These are phyloP conservation scores for Scaptomyza flava DNA, from an alignment of 2,888 invertebrate genomes.

Conservation along the genomic window DNA sequence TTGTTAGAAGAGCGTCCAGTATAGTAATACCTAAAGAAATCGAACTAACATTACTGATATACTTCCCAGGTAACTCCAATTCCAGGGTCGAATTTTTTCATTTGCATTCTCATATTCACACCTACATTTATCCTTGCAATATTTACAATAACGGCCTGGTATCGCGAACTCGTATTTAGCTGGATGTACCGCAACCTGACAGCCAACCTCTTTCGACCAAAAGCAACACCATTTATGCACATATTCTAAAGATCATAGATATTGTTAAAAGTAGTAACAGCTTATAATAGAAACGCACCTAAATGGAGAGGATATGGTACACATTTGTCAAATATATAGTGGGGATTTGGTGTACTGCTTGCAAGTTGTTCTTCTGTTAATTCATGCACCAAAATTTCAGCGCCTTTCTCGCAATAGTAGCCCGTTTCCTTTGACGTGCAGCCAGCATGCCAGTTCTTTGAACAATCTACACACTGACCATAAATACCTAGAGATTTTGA, in stretches of 20 bases:
- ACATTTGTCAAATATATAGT: constrained; percentile 7
- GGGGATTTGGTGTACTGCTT: constrained; percentile 2
- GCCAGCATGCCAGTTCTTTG: background rate
- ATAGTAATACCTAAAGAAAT: background rate
- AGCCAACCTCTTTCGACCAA: constrained; percentile 39
- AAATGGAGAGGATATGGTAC: constrained; percentile 24
- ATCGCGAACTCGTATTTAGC: background rate
- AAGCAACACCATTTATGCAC: constrained; percentile 40
- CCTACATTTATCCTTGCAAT: constrained; percentile 17
- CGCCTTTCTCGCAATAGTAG: constrained; percentile 20
- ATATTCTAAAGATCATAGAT: background rate
- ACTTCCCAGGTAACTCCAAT: background rate
- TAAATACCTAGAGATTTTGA: constrained; percentile 3
- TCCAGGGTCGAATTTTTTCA: background rate
- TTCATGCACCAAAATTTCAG: background rate
- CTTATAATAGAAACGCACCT: constrained; percentile 12
- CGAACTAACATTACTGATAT: background rate
- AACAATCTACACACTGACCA: constrained; percentile 36
- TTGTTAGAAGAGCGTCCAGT: too few species aligned
- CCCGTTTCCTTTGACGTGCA: constrained; percentile 18
- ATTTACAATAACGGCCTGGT: constrained; percentile 11
- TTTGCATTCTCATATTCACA: background rate
- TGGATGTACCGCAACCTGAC: constrained; percentile 29
- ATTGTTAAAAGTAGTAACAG: background rate
- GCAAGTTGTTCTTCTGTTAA: background rate